These are phyloP conservation scores for Oceanites oceanicus DNA, from an alignment of 2,113 vertebrate genomes.

Conservation along the genomic window DNA sequence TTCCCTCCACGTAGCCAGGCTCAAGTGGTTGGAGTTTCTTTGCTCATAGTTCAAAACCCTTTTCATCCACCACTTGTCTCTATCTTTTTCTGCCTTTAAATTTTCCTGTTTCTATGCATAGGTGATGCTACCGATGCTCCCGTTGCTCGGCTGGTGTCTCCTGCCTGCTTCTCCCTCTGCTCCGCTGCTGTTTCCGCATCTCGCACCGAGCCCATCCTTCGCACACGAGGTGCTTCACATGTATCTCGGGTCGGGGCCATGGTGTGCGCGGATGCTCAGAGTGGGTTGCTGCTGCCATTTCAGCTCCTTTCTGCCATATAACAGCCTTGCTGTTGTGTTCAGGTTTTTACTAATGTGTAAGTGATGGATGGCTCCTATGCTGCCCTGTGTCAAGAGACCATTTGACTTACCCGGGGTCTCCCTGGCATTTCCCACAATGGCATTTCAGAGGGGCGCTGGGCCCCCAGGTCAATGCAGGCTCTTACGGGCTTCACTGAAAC, in stretches of 20 bases:
- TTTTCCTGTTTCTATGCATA: background rate
- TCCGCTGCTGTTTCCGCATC: background rate
- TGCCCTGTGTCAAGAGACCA: background rate
- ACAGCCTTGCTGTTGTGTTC: accelerated
- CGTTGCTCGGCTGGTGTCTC: background rate
- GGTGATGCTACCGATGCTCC: background rate
- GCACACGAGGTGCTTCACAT: accelerated
- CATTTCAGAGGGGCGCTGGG: background rate
- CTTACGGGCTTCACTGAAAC: background rate
- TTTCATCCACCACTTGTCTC: background rate
- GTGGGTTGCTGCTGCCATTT: background rate
- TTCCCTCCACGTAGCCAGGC: background rate
- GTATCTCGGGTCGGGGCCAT: accelerated
- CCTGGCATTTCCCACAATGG: background rate
- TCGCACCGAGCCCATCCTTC: accelerated
- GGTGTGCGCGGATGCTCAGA: accelerated
- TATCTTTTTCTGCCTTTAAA: background rate
- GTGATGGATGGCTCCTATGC: accelerated
- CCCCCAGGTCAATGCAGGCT: background rate
- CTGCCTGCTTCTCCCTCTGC: background rate
- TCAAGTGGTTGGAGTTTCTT: background rate
- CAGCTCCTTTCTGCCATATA: background rate
- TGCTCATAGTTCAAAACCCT: background rate
- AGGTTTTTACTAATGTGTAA: background rate
- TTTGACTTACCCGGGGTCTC: background rate